A percentile compares a stretch with the other conserved stretches of the same genome.
These are phyloP conservation scores for Pan troglodytes DNA, from an alignment of 2,113 vertebrate genomes.

Conservation along the genomic window NHGRI_mPanTro3-v2.1_pri NC_072398.2:153619501-153620000, in stretches of 20 bases:
- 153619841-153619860: not conserved
- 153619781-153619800: not conserved
- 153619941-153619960: not conserved
- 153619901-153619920: not conserved
- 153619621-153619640: not conserved
- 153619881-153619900: not conserved
- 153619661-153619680: not conserved
- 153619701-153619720: not conserved
- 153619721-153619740: not conserved
- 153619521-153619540: rapidly evolving
- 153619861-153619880: not conserved
- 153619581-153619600: not conserved
- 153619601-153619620: not conserved
- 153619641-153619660: not conserved
- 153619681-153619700: not conserved
- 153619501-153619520: not conserved
- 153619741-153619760: not conserved
- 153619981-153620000: not conserved
- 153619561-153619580: no score
- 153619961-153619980: not conserved
- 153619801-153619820: not conserved
- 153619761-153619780: not conserved
- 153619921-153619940: not conserved
- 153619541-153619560: rapidly evolving
- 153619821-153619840: not conserved